A percentile compares a stretch with the other conserved stretches of the same genome.
phyloP scores from a whole-genome alignment of 1,140 invertebrate genomes.

The Apolygus lucorum region DNA sequence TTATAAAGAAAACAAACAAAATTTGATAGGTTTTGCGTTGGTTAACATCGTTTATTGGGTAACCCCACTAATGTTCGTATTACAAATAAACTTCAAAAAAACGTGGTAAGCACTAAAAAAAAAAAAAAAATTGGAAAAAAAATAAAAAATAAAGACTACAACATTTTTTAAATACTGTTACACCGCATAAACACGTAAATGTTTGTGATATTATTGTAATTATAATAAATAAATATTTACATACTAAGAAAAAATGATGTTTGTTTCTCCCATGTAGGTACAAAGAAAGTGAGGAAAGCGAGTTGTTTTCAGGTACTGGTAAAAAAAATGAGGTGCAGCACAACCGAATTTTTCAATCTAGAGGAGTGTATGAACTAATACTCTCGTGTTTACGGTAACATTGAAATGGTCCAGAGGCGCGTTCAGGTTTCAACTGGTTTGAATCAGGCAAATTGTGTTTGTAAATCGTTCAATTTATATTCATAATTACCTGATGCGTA shows the following conservation, averaged over 20 bases:
- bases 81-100: not conserved
- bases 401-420: not conserved
- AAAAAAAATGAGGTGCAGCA: constrained; percentile 1
- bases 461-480: not conserved
- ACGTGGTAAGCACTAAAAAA: too few relatives aligned
- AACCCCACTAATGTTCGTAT: not conserved
- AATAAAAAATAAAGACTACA: not conserved
- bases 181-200: not conserved
- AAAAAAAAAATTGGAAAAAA: not conserved
- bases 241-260: not conserved
- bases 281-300: constrained; percentile 6
- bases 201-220: not conserved
- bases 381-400: not conserved
- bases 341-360: not conserved
- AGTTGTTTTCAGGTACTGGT: constrained; percentile 8
- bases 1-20: not conserved
- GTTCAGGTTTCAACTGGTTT: not conserved
- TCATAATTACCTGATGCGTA: not conserved
- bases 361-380: not conserved
- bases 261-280: not conserved
- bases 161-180: not conserved
- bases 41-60: constrained; percentile 9
- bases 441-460: not conserved
- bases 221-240: constrained; percentile 2
- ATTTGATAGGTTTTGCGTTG: not conserved